These are phyloP conservation scores for Mimumesa dahlbomi DNA, from an alignment of 2,888 invertebrate genomes.

Conservation along the genomic window DNA sequence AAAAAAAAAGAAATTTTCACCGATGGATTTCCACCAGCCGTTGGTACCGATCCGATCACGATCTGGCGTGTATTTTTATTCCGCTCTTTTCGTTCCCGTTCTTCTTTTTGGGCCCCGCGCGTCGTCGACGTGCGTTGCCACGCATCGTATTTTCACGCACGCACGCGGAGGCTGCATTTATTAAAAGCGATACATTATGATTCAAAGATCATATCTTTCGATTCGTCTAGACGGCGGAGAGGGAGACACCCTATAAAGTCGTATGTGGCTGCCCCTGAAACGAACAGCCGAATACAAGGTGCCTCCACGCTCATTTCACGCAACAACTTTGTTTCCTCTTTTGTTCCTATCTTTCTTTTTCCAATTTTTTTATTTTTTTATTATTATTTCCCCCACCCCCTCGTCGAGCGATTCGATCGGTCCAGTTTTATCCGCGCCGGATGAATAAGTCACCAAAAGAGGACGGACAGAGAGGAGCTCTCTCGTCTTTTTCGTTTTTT, in stretches of 20 bases:
- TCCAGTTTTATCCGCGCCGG: conserved; percentile 9
- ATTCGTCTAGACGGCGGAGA: conserved; percentile 78
- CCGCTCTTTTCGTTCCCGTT: conserved; percentile 13
- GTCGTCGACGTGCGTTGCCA: conserved; percentile 54
- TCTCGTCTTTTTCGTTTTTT: neutral
- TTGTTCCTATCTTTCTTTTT: conserved; percentile 26
- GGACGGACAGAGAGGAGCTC: conserved; percentile 3
- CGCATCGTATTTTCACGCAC: conserved; percentile 64
- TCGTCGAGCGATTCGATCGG: conserved; percentile 13
- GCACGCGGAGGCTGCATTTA: conserved; percentile 71
- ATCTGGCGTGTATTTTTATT: neutral
- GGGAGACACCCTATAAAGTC: conserved; percentile 77
- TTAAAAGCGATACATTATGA: conserved; percentile 78
- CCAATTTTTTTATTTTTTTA: too few relatives aligned
- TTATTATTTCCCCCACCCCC: too few relatives aligned
- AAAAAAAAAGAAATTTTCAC: neutral
- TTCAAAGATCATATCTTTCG: conserved; percentile 78
- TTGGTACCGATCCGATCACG: neutral
- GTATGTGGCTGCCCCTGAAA: conserved; percentile 65
- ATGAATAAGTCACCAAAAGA: conserved; percentile 6
- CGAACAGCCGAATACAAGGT: conserved; percentile 66
- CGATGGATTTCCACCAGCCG: neutral
- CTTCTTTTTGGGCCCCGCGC: conserved; percentile 47
- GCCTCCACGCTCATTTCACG: conserved; percentile 53
- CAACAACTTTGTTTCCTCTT: conserved; percentile 23